Evolutionary conservation across 2,797 vertebrate genomes (phyloP).

Genomic region (Pampus argenteus): DNA sequence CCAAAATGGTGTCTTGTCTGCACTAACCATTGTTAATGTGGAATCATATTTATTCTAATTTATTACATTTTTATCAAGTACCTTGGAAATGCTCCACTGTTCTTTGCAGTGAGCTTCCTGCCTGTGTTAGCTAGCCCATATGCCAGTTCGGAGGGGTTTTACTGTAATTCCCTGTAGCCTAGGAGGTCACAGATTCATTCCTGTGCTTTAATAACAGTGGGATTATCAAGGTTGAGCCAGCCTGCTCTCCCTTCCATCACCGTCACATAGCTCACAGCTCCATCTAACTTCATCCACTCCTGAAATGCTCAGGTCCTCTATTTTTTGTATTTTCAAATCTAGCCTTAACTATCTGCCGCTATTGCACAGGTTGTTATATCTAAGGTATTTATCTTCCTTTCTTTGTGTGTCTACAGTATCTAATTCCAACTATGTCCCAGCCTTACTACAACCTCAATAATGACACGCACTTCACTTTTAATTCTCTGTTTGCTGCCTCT

Average conservation of each 20-base stretch:
- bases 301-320: conserved; percentile 12
- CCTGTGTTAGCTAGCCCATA: conserved; percentile 26
- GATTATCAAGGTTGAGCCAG: conserved; percentile 73
- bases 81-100: conserved; percentile 21
- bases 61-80: conserved; percentile 27
- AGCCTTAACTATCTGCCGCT: conserved; percentile 8
- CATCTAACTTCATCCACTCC: conserved; percentile 29
- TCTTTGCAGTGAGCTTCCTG: conserved; percentile 9
- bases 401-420: conserved; percentile 3
- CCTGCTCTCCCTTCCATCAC: conserved; percentile 37
- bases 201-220: conserved; percentile 70
- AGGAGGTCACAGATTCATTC: conserved; percentile 63
- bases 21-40: background rate
- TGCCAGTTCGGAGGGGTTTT: conserved; percentile 55
- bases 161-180: conserved; percentile 64
- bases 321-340: background rate
- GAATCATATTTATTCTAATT: background rate
- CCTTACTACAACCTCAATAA: conserved; percentile 1
- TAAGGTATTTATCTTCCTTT: background rate
- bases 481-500: conserved; percentile 38
- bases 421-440: background rate
- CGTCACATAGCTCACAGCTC: conserved; percentile 46
- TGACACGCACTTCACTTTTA: conserved; percentile 18
- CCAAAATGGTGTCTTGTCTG: background rate
- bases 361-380: background rate